Conservation (phyloP, 2,113 vertebrate species). For the Coryphaenoides rupestris region DNA sequence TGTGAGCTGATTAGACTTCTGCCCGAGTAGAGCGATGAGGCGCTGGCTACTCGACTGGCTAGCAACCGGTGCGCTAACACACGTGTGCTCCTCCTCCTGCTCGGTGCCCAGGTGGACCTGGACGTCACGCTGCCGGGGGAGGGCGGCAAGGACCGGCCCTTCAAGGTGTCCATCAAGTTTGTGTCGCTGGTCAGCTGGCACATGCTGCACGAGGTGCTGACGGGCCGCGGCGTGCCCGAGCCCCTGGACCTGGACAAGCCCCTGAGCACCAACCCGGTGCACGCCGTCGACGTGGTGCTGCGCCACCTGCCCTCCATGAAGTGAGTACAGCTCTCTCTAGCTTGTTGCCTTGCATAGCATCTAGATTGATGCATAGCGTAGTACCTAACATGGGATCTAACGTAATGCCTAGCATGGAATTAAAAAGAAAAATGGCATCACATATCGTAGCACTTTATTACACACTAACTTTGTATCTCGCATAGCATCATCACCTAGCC, state of each 20-base stretch:
- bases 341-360: too few relatives aligned
- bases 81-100: neutral
- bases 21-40: too few relatives aligned
- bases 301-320: constrained; percentile 98
- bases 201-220: constrained; percentile 92
- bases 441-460: too few relatives aligned
- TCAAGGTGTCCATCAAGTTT: constrained; percentile 92
- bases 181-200: constrained; percentile 97
- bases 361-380: too few relatives aligned
- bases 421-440: too few relatives aligned
- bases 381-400: too few relatives aligned
- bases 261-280: constrained; percentile 95
- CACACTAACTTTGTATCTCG: too few relatives aligned
- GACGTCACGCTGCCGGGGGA: constrained; percentile 95
- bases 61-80: too few relatives aligned
- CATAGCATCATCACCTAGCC: too few relatives aligned
- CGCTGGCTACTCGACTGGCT: too few relatives aligned
- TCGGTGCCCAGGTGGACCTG: constrained; percentile 84
- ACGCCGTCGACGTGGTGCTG: constrained; percentile 95
- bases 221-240: constrained; percentile 81
- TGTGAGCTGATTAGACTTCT: too few relatives aligned
- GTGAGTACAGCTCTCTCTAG: constrained; percentile 65
- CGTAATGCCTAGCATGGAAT: too few relatives aligned
- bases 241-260: constrained; percentile 93
- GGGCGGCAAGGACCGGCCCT: constrained; percentile 94